Percentiles rank a stretch among this genome's conserved stretches.
Evolutionary conservation across 2,797 vertebrate genomes (phyloP).

Genomic region (Neosilurus mollespiculum): DNA sequence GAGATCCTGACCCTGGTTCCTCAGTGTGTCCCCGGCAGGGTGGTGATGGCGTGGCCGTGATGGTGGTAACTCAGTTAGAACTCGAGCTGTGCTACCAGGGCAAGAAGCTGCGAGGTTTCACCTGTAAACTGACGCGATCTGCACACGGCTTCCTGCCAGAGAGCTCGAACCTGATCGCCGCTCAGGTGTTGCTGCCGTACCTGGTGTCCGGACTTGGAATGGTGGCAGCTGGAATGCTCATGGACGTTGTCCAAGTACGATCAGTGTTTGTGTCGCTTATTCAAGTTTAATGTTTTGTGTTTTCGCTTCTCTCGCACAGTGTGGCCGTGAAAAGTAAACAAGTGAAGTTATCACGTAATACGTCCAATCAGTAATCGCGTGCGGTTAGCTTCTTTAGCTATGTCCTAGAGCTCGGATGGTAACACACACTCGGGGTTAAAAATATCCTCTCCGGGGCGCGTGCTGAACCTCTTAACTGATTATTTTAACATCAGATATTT

Average conservation of each 20-base stretch:
- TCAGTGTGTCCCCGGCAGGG: neutral
- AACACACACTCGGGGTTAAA: slow-evolving; percentile 31
- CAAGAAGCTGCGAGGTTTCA: slow-evolving; percentile 85
- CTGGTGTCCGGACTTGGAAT: slow-evolving; percentile 86
- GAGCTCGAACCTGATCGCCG: slow-evolving; percentile 77
- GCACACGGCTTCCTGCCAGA: slow-evolving; percentile 83
- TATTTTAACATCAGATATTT: slow-evolving; percentile 62
- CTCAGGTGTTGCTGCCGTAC: slow-evolving; percentile 80
- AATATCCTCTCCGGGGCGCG: slow-evolving; percentile 24
- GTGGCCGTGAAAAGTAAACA: neutral
- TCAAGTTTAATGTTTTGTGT: neutral
- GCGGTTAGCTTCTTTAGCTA: neutral
- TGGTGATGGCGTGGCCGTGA: slow-evolving; percentile 65
- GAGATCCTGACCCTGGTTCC: neutral
- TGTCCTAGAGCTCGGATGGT: neutral
- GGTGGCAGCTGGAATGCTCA: slow-evolving; percentile 86
- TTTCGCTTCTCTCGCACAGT: neutral
- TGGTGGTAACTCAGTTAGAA: slow-evolving; percentile 90
- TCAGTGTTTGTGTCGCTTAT: neutral
- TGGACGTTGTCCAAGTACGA: slow-evolving; percentile 86
- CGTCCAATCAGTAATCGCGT: neutral
- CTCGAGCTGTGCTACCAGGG: slow-evolving; percentile 86
- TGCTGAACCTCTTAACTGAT: slow-evolving; percentile 41
- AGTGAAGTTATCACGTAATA: neutral
- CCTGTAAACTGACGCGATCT: slow-evolving; percentile 83